Base-by-base conservation (phyloP, 2,113 vertebrate genomes). In the Indri indri region DNA sequence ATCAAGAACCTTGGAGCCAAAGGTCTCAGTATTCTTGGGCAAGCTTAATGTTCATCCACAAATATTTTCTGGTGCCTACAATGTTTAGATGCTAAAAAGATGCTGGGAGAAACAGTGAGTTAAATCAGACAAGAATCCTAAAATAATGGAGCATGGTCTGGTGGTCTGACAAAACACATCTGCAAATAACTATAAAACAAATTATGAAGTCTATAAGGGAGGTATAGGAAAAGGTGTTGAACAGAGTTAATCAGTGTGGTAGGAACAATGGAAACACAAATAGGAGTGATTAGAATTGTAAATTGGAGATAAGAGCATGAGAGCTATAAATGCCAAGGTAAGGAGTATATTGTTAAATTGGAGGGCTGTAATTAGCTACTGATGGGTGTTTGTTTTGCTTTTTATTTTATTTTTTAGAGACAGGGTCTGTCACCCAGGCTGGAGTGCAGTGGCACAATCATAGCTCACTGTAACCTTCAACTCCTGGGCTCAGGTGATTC, bases 111-210 rank as follows among this genome's bases (percentile, higher is more conserved):
- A 90, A 90, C 68, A 66, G 42, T 90, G 27, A 81, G 34, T 27
- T 80, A 73, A 81, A 82, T 94, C 50, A 90, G 37, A 91, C 52
- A 70, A 52, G 42, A 83, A 92, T 77, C 54, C 42, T 54, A 70
- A 88, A 83, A 84, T 88, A 50, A 94, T 87, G 54, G n/a, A 61
- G n/a, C 30, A 42, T 76, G 18, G 2, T 70, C 61, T 70, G 42
- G n/a, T 76, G 8, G 10, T 88, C 23, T 79, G 32, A 68, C 5
- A 61, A 91, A 94, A 82, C 18, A 80, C 13, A 68, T 52, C 40
- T 91, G 45, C 52, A 83, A 88, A 82, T 66, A 90, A 87, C 82
- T 81, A 32, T 94, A 59, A 81, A 73, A 96, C 61, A 86, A 90
- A 59, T n/a, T n/a, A 57, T 42, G 57, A 91, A 88, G n/a, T 94